These are phyloP conservation scores for Sebastes itinus DNA, from an alignment of 2,797 vertebrate species.

Conservation along the genomic window DNA sequence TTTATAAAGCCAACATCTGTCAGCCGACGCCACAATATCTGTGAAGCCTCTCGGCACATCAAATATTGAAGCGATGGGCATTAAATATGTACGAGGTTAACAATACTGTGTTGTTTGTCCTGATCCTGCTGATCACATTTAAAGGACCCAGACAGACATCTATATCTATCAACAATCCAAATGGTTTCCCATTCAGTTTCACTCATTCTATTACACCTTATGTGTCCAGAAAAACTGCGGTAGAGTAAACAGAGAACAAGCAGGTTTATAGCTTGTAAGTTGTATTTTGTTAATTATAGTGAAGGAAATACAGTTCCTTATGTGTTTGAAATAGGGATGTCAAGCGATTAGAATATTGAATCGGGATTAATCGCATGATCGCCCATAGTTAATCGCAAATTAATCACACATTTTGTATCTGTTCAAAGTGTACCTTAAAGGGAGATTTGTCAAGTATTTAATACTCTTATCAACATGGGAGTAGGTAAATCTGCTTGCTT, in stretches of 20 bases:
- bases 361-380: too few relatives aligned
- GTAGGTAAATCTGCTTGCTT: too few relatives aligned
- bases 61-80: slow-evolving; percentile 67
- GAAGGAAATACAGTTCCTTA: neutral
- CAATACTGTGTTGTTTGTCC: slow-evolving; percentile 54
- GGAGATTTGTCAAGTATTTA: too few relatives aligned
- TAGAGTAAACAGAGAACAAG: slow-evolving; percentile 1
- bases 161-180: neutral
- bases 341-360: too few relatives aligned
- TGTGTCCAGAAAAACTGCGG: neutral
- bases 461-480: too few relatives aligned
- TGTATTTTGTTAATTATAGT: neutral
- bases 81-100: slow-evolving; percentile 73
- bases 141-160: slow-evolving; percentile 6
- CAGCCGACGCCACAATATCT: slow-evolving; percentile 36
- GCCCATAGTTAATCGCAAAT: neutral
- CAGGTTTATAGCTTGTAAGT: neutral
- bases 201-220: neutral
- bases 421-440: neutral
- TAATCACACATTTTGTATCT: neutral
- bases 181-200: neutral
- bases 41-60: slow-evolving; percentile 47
- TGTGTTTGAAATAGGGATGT: too few relatives aligned
- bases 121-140: slow-evolving; percentile 45
- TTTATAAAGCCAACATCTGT: slow-evolving; percentile 24